These are phyloP conservation scores for Littorina saxatilis DNA, from an alignment of 1,140 invertebrate species.

Conservation along the genomic window DNA sequence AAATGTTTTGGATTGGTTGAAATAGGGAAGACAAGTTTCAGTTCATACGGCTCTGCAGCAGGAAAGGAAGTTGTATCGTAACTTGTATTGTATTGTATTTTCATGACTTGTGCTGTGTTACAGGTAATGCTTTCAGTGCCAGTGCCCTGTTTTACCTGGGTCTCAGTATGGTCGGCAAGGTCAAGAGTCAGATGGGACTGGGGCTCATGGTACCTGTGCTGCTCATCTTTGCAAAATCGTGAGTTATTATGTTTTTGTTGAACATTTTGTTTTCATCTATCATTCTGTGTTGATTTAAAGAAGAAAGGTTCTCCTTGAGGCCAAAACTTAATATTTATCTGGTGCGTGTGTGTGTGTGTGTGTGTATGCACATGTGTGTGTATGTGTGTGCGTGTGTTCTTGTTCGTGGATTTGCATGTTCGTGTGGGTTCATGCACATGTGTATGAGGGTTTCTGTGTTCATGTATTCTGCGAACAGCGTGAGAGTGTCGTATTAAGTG, in stretches of 20 bases:
- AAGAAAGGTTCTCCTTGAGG: too few species aligned
- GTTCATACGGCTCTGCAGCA: too few species aligned
- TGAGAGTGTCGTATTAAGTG: too few species aligned
- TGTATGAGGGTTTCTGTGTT: too few species aligned
- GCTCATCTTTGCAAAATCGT: conserved; percentile 92
- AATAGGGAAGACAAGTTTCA: too few species aligned
- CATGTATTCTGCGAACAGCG: too few species aligned
- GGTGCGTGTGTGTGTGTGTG: conserved; percentile 13
- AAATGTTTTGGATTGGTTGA: too few species aligned
- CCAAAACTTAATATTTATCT: too few species aligned
- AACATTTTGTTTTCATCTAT: background rate
- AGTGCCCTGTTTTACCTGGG: conserved; percentile 93
- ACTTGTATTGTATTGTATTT: background rate
- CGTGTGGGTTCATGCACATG: background rate
- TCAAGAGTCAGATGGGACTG: conserved; percentile 85
- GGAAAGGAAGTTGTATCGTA: too few species aligned
- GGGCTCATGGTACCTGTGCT: conserved; percentile 89
- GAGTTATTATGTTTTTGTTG: conserved; percentile 72
- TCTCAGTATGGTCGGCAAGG: conserved; percentile 93
- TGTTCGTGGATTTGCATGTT: background rate
- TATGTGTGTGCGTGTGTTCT: background rate
- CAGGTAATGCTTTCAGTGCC: conserved; percentile 85
- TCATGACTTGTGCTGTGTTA: background rate
- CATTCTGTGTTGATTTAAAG: too few species aligned
- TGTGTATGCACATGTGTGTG: background rate